A percentile compares a stretch with the other conserved stretches of the same genome.
Conservation (phyloP, 2,113 vertebrate species). For the Ailuropoda melanoleuca region DNA sequence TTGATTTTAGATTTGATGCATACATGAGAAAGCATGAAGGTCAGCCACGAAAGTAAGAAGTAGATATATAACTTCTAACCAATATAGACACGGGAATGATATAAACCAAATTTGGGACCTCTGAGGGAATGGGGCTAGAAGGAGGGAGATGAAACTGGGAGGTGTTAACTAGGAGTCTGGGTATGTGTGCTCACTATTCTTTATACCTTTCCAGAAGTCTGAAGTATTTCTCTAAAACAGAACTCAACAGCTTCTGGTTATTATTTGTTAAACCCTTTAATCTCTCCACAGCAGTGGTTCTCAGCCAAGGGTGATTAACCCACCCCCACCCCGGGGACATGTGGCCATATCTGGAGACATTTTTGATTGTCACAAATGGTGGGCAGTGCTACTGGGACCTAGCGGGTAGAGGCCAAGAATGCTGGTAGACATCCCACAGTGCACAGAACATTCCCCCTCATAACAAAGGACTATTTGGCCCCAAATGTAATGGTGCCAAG, state of each 20-base stretch:
- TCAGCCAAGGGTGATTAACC: background rate
- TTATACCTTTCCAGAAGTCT: background rate
- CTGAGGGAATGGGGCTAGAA: too few species aligned
- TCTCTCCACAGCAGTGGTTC: background rate
- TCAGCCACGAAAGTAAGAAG: background rate
- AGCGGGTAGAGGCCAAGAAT: background rate
- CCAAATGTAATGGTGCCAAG: background rate
- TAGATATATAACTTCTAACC: background rate
- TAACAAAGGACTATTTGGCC: background rate
- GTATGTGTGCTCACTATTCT: background rate
- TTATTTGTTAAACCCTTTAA: background rate
- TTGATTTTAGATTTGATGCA: background rate
- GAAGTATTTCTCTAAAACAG: background rate
- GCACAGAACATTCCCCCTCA: background rate
- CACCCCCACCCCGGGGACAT: background rate
- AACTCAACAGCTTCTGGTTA: background rate
- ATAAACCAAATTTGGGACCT: background rate
- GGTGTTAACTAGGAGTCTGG: background rate
- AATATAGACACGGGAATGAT: background rate
- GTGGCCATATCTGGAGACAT: background rate
- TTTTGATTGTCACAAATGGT: background rate
- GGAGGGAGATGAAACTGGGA: background rate
- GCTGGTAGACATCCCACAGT: background rate
- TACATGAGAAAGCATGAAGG: background rate
- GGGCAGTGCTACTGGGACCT: background rate